Base-by-base conservation (phyloP, 2,113 vertebrate genomes). In the Mirza zaza region DNA sequence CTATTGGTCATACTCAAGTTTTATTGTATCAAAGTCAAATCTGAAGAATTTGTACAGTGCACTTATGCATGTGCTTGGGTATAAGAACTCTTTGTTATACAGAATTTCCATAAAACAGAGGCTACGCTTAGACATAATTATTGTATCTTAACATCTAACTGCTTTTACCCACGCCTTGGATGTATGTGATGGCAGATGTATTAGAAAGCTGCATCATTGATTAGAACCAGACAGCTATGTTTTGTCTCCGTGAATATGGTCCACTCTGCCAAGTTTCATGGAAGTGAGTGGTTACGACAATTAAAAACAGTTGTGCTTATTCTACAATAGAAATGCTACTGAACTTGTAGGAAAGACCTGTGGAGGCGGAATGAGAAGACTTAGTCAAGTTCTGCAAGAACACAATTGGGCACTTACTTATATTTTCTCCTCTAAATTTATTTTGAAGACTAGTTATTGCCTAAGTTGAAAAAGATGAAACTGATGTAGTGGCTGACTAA, bases 91-190 rank as follows among this genome's bases (percentile, higher is more conserved):
- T 48, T 27, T 63, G 12, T 34, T 55, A 0, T 13, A 2, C 1
- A 2, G 13, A 29, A 20, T 48, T n/a, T n/a, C 27, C 13, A 0
- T 2, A 10, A 34, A 20, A 2, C 34, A 11, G 3, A 23, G 2
- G 21, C 48, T 21, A 36, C 21, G 10, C 20, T 13, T 50, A 5
- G 21, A 15, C 0, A 3, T 15, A 21, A 0, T 23, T 7, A 13
- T 4, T 1, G 1, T 18, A 15, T 55, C 52, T 65, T 12, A 3
- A 1, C 7, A 4, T 55, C 8, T 4, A 0, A 8, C 36, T 12
- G 39, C 48, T 45, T n/a, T 39, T 10, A 17, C 23, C 12, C 8
- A 29, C 0, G 2, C 61, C 25, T 25, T 14, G 0, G 8, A 21
- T 50, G 7, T 8, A 3, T 55, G 52, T 59, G 68, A 25, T 4